A percentile compares a stretch with the other conserved stretches of the same genome.
Evolutionary conservation across 2,888 invertebrate genomes (phyloP).

Genomic region (Sinelater perroti): DNA sequence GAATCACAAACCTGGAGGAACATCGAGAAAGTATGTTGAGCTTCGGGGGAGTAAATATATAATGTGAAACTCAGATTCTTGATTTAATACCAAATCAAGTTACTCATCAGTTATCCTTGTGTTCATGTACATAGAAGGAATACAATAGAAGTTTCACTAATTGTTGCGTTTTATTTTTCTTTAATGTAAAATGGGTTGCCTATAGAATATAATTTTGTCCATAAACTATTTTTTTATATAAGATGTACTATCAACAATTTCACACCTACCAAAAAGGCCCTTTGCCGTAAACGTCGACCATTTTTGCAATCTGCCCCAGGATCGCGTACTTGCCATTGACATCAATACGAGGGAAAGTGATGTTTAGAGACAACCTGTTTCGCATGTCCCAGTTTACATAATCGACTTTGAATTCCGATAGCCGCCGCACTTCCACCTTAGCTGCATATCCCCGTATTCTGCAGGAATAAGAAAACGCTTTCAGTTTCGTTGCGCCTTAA

Average conservation of each 20-base stretch:
- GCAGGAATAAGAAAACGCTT: too few species aligned
- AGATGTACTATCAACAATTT: too few species aligned
- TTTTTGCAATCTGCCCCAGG: slow-evolving; percentile 54
- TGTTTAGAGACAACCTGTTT: slow-evolving; percentile 53
- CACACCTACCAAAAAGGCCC: slow-evolving; percentile 59
- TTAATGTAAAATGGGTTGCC: neutral
- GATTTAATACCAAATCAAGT: too few species aligned
- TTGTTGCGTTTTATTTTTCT: neutral
- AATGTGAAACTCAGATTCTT: too few species aligned
- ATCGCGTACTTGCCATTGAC: slow-evolving; percentile 57
- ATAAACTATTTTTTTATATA: slow-evolving; percentile 2
- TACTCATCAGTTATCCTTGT: too few species aligned
- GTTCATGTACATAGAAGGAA: too few species aligned
- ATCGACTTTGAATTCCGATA: slow-evolving; percentile 57
- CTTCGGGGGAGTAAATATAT: too few species aligned
- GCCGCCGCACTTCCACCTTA: slow-evolving; percentile 55
- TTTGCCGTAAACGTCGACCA: slow-evolving; percentile 55
- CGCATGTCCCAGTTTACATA: slow-evolving; percentile 54
- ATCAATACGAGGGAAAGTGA: slow-evolving; percentile 57
- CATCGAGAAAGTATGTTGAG: too few species aligned
- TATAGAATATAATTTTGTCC: neutral
- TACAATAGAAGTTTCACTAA: too few species aligned
- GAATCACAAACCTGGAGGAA: too few species aligned
- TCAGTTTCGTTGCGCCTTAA: too few species aligned
- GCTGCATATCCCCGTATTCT: slow-evolving; percentile 56